Conservation (phyloP, 30 jellyfish, hydroid and myxozoan species). For the Aurelia aurita complex sp. Pacific region DNA sequence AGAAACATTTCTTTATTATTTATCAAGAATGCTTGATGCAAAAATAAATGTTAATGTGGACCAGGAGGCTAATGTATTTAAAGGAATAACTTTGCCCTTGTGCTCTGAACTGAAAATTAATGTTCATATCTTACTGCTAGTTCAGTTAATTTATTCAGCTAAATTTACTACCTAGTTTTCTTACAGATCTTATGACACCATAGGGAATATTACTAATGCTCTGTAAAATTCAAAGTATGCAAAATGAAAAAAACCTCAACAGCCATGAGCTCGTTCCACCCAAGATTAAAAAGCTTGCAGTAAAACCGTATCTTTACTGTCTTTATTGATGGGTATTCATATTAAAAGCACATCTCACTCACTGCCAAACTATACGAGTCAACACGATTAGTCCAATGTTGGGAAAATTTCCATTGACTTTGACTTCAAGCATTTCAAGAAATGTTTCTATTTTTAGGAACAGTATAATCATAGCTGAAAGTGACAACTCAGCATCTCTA, state of each 20-base stretch:
- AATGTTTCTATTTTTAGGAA: too few species aligned
- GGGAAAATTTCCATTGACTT: too few species aligned
- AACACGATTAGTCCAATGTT: neutral
- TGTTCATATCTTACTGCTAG: constrained; percentile 2
- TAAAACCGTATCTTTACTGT: neutral
- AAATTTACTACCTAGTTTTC: neutral
- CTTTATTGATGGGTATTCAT: too few species aligned
- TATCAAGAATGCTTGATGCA: too few species aligned
- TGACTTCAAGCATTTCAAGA: too few species aligned
- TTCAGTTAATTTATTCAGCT: neutral
- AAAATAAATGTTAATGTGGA: too few species aligned
- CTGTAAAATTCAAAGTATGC: neutral
- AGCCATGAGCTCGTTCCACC: neutral
- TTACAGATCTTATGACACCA: neutral
- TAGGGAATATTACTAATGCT: neutral
- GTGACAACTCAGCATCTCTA: neutral
- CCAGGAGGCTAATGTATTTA: too few species aligned
- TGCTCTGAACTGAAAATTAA: neutral
- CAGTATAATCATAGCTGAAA: too few species aligned
- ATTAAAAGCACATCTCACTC: neutral
- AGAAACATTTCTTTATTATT: too few species aligned
- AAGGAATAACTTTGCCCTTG: constrained; percentile 2
- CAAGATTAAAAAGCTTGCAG: neutral
- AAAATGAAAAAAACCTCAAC: neutral
- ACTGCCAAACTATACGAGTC: neutral